Evolutionary conservation across 2,888 invertebrate genomes (phyloP).

Genomic region (Teleiodes luculella): DNA sequence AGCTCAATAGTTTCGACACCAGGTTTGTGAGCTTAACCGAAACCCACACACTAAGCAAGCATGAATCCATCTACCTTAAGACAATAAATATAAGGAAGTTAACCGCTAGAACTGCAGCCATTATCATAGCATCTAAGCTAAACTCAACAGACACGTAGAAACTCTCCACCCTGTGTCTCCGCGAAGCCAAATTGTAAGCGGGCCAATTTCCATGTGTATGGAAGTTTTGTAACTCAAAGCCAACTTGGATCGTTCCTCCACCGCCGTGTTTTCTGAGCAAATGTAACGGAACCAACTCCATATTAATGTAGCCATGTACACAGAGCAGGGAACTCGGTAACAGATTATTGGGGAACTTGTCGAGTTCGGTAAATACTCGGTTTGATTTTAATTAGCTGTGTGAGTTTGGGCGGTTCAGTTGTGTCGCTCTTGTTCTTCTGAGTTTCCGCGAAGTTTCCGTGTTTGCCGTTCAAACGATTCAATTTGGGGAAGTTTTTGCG

Average conservation of each 20-base stretch:
- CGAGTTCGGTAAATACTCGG: background rate
- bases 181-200: constrained; percentile 33
- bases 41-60: no score
- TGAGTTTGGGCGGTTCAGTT: background rate
- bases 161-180: constrained; percentile 15
- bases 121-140: no score
- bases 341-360: constrained; percentile 10
- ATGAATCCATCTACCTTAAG: background rate
- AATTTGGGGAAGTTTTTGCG: no score
- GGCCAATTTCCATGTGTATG: constrained; percentile 35
- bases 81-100: no score
- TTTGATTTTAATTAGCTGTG: constrained; percentile 11
- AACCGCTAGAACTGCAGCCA: no score
- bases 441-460: no score
- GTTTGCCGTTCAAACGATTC: no score
- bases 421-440: background rate
- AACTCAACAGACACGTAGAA: background rate
- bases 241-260: constrained; percentile 35
- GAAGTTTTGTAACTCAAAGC: constrained; percentile 39
- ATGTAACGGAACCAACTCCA: constrained; percentile 24
- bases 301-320: constrained; percentile 10
- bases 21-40: no score
- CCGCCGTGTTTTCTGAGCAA: constrained; percentile 27
- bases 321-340: constrained; percentile 3
- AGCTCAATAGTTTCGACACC: no score